Evolutionary conservation across 2,113 vertebrate genomes (phyloP), one percentile per base, ranked within the genome.

Genomic region (Xiphorhynchus elegans): DNA sequence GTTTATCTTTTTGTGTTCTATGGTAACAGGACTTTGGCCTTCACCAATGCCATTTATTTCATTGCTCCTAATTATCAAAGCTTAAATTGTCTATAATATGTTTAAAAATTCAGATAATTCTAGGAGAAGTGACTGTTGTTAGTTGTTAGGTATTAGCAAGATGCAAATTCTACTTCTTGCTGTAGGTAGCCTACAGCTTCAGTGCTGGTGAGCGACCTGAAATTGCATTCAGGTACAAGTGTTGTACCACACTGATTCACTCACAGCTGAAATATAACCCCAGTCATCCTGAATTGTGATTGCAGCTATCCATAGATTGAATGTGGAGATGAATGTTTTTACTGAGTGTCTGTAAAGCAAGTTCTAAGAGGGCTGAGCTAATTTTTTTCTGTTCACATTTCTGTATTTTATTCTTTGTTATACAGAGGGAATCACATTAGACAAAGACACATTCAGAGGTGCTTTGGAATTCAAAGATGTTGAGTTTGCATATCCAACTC

Each of bases 401-500:
- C 44, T 88, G 29, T 78, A 66, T 93, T 95, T 85, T n/a, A 8
- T 56, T 42, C 72, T 76, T 67, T 82, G 1, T 49, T n/a, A 95
- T 92, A 75, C 88, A 99, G 99, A 99, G 66, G 99, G 99, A 11
- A 81, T 97, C 39, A 83, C 96, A 11, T 95, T 99, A 84, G 93
- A 78, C 64, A 88, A 98, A 87, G 98, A 98, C 3, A 95, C 96
- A 66, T 98, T 99, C 87, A 99, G 96, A 94, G 99, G 99, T 28
- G 97, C 97, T 76, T 93, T 99, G 86, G 98, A 99, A 95, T 99
- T 99, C 96, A 95, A 84, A 40, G 81, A 98, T 1, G 96, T 99
- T 60, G 96, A 98, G 28, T 99, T 99, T 87, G 96, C 98, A 26
- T 99, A 99, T 95, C 99, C 99, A 1, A 98, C 98, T 39, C 99